phyloP scores from a whole-genome alignment of 2,797 vertebrate species.

The Stomatorhinus walkeri region DNA sequence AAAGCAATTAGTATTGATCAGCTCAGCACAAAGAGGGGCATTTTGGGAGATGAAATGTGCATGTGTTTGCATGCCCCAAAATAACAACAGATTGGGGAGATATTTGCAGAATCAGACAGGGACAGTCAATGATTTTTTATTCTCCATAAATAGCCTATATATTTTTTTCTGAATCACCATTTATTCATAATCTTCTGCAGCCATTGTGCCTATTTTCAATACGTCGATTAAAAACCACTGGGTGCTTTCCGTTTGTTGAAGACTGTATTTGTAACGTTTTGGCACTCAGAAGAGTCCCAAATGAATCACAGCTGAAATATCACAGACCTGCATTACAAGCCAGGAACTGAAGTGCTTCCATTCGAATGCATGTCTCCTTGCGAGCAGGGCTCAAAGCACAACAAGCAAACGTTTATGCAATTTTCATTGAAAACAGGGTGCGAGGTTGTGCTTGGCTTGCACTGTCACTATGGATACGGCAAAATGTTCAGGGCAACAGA shows the following conservation, averaged over 20 bases:
- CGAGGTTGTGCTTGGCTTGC: background rate
- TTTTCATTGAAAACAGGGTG: background rate
- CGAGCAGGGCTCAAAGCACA: background rate
- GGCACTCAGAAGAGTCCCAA: background rate
- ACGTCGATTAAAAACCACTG: background rate
- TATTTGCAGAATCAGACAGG: background rate
- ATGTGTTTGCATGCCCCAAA: background rate
- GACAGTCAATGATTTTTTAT: background rate
- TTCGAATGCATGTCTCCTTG: background rate
- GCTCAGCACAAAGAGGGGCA: background rate
- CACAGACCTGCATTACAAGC: constrained; percentile 18
- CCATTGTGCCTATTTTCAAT: background rate
- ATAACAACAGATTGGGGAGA: background rate
- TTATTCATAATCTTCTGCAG: background rate
- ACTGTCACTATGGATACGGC: constrained; percentile 4
- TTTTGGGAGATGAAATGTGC: background rate
- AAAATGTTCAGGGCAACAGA: background rate
- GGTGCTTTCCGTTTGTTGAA: background rate
- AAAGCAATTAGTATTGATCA: constrained; percentile 18
- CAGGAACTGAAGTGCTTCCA: background rate
- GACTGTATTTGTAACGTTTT: background rate
- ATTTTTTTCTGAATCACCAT: background rate
- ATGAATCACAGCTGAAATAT: background rate
- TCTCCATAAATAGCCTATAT: background rate
- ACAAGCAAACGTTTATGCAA: background rate